A percentile compares a stretch with the other conserved stretches of the same genome.
Evolutionary conservation across 2,888 invertebrate genomes (phyloP).

Genomic region (Junonia oenone): DNA sequence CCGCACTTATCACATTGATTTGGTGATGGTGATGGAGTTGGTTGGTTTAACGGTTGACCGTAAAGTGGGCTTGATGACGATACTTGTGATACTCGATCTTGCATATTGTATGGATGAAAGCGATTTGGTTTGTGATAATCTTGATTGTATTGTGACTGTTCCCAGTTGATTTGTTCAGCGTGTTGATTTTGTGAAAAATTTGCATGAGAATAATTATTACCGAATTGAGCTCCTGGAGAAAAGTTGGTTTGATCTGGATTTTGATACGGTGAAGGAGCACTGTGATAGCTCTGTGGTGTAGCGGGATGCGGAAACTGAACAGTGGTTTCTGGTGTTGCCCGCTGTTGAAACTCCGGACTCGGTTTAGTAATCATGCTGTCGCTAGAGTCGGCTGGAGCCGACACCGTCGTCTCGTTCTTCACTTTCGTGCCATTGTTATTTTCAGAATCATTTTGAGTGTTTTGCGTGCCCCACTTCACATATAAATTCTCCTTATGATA

Average conservation of each 20-base stretch:
- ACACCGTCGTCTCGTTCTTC: constrained; percentile 80
- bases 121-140: constrained; percentile 66
- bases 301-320: constrained; percentile 81
- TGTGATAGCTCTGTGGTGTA: constrained; percentile 83
- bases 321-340: constrained; percentile 80
- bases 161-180: constrained; percentile 70
- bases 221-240: constrained; percentile 76
- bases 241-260: constrained; percentile 80
- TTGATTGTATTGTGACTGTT: constrained; percentile 68
- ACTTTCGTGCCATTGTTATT: constrained; percentile 84
- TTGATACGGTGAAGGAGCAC: constrained; percentile 83
- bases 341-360: constrained; percentile 79
- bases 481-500: constrained; percentile 89
- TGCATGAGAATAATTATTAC: constrained; percentile 69
- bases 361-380: constrained; percentile 83
- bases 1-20: constrained; percentile 93
- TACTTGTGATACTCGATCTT: constrained; percentile 75
- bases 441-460: constrained; percentile 79
- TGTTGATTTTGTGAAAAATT: constrained; percentile 74
- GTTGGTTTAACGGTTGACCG: constrained; percentile 81
- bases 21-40: constrained; percentile 85
- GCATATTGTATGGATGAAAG: constrained; percentile 75
- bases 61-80: constrained; percentile 78
- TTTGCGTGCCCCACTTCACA: constrained; percentile 85
- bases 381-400: constrained; percentile 87